Evolutionary conservation across 2,113 vertebrate species (phyloP).

Genomic region (Guaruba guarouba): DNA sequence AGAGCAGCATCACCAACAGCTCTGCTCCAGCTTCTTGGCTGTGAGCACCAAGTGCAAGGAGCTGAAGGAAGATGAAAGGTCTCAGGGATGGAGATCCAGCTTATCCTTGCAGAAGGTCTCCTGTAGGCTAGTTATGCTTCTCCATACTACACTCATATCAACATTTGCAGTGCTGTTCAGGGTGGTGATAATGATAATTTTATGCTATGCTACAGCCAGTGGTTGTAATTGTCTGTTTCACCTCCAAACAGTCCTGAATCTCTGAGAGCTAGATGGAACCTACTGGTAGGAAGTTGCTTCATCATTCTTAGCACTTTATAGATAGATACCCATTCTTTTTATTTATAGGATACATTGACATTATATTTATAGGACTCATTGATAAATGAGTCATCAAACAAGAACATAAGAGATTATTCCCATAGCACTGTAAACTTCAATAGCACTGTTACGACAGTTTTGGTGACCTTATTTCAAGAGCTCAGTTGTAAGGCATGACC

Average conservation of each 20-base stretch:
- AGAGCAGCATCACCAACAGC: rapidly evolving
- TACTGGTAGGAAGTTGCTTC: neutral
- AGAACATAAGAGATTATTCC: neutral
- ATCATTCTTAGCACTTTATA: neutral
- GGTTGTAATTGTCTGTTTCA: neutral
- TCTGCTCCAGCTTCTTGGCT: neutral
- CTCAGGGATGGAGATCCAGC: neutral
- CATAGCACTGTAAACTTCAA: neutral
- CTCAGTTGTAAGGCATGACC: rapidly evolving
- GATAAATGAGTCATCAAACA: neutral
- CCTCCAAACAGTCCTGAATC: neutral
- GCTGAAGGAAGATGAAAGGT: neutral
- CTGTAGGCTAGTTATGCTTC: neutral
- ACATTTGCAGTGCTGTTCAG: neutral
- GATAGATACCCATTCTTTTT: neutral
- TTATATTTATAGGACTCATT: neutral
- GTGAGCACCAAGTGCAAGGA: neutral
- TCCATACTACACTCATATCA: neutral
- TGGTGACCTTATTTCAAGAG: neutral
- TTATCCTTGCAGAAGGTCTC: rapidly evolving
- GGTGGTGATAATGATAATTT: neutral
- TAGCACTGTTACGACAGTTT: neutral
- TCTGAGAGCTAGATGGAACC: neutral
- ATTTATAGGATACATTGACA: neutral
- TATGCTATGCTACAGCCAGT: neutral